These are phyloP conservation scores for Whitmania pigra DNA, from an alignment of 1,140 invertebrate genomes.

Conservation along the genomic window DNA sequence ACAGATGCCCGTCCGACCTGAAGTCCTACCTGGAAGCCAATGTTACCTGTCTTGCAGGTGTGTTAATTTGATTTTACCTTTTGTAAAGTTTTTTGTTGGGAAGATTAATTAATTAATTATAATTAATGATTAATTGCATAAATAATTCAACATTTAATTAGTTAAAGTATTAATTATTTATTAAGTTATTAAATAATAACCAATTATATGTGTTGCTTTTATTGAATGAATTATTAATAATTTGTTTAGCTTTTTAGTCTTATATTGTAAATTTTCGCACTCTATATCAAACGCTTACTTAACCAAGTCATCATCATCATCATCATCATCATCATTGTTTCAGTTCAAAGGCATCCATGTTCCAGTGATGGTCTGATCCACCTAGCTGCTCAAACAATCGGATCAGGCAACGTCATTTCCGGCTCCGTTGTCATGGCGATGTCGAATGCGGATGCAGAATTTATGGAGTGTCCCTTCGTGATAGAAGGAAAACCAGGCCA, in stretches of 20 bases:
- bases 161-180: too few relatives aligned
- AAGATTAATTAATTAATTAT: too few relatives aligned
- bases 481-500: conserved; percentile 10
- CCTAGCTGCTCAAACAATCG: background rate
- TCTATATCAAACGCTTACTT: too few relatives aligned
- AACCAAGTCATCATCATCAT: conserved; percentile 4
- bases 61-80: background rate
- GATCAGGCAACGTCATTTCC: conserved; percentile 11
- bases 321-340: background rate
- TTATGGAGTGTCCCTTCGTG: conserved; percentile 4
- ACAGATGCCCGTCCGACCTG: conserved; percentile 20
- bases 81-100: background rate
- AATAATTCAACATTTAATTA: too few relatives aligned
- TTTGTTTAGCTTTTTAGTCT: too few relatives aligned
- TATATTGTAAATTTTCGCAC: too few relatives aligned
- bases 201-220: too few relatives aligned
- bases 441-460: background rate
- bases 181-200: too few relatives aligned
- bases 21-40: conserved; percentile 23
- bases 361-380: background rate
- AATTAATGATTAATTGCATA: too few relatives aligned
- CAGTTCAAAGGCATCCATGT: too few relatives aligned
- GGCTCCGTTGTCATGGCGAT: conserved; percentile 2
- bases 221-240: too few relatives aligned
- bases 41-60: conserved; percentile 19